These are phyloP conservation scores for Cavia aperea DNA, from an alignment of 2,113 vertebrate species.

Conservation along the genomic window DNA sequence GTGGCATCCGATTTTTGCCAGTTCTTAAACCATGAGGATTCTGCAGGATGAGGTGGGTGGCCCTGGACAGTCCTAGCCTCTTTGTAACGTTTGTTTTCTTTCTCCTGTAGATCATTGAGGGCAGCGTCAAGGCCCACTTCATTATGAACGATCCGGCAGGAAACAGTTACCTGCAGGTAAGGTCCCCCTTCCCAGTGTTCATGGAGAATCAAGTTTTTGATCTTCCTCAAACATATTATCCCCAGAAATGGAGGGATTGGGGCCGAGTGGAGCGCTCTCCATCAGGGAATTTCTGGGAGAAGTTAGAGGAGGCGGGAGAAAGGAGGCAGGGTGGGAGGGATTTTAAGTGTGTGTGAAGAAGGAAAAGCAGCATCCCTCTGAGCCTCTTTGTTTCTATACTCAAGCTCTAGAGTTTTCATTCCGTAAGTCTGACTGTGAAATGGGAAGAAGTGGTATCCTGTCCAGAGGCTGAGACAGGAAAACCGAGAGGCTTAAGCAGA, in stretches of 20 bases:
- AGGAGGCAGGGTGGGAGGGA: not conserved
- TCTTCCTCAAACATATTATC: not conserved
- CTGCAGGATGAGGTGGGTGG: not conserved
- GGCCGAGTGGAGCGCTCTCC: not conserved
- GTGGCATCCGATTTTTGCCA: not conserved
- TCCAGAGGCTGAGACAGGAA: constrained; percentile 9
- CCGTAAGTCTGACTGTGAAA: not conserved
- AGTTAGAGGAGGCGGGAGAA: not conserved
- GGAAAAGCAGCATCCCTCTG: not conserved
- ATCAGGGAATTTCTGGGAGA: not conserved
- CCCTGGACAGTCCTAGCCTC: not conserved
- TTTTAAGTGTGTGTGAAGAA: not conserved
- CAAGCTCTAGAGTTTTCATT: not conserved
- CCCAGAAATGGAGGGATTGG: not conserved
- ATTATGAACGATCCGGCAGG: constrained; percentile 91
- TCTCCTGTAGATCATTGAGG: constrained; percentile 77
- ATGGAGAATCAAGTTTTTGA: not conserved
- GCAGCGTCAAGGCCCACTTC: constrained; percentile 77
- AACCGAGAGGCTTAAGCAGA: not conserved
- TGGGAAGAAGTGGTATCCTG: not conserved
- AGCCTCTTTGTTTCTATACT: not conserved
- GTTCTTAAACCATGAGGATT: constrained; percentile 21
- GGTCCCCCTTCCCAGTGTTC: constrained; percentile 49
- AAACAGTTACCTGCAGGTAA: constrained; percentile 94
- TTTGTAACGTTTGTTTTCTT: not conserved